These are phyloP conservation scores for Bombus polaris DNA, from an alignment of 1,140 invertebrate genomes.

Conservation along the genomic window DNA sequence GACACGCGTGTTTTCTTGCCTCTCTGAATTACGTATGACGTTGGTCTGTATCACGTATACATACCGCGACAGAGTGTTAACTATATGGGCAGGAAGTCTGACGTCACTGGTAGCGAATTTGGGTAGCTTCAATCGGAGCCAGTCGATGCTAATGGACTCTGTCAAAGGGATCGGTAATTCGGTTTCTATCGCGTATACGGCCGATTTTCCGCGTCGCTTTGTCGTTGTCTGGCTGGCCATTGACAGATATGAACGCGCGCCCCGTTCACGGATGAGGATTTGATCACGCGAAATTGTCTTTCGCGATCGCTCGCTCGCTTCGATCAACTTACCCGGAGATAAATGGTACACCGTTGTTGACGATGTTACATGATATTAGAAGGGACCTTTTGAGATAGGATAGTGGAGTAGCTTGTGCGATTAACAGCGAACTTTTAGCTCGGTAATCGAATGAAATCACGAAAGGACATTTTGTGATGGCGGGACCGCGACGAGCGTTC, in stretches of 20 bases:
- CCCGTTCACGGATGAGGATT: neutral
- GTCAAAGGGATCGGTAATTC: constrained; percentile 55
- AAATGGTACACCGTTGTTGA: neutral
- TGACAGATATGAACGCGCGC: neutral
- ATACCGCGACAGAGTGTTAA: neutral
- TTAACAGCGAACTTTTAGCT: no score
- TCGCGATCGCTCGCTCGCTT: neutral
- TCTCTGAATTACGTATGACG: neutral
- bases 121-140: constrained; percentile 34
- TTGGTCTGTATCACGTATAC: neutral
- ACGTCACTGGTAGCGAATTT: constrained; percentile 52
- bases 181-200: constrained; percentile 5
- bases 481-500: no score
- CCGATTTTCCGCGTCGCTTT: constrained; percentile 27
- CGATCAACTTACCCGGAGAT: no score
- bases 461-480: no score
- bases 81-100: constrained; percentile 29
- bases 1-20: constrained; percentile 43
- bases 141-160: constrained; percentile 59
- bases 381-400: neutral
- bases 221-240: neutral
- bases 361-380: neutral
- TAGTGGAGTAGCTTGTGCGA: no score
- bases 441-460: no score
- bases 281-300: neutral